phyloP scores from a whole-genome alignment of 2,888 invertebrate species.

The Philereme transversata region DNA sequence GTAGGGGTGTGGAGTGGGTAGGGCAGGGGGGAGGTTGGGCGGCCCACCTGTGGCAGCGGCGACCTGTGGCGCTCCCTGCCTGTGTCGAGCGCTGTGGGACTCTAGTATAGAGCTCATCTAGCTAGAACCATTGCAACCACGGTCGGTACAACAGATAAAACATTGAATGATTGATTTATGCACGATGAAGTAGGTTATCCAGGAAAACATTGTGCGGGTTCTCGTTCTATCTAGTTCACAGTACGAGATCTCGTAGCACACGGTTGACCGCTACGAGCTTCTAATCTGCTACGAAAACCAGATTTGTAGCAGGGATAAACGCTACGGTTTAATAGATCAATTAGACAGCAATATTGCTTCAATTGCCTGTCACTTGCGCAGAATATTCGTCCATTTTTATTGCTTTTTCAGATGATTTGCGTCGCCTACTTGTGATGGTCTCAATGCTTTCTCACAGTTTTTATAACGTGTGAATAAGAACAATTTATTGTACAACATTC shows the following conservation, averaged over 20 bases:
- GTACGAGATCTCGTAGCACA: slow-evolving; percentile 28
- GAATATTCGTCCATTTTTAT: too few relatives aligned
- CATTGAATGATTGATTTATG: too few relatives aligned
- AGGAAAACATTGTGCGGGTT: too few relatives aligned
- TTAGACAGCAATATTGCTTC: background rate
- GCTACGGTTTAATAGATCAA: slow-evolving; percentile 8
- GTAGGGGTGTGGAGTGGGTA: slow-evolving; percentile 14
- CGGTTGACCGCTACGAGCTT: slow-evolving; percentile 2
- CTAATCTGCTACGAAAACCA: slow-evolving; percentile 6
- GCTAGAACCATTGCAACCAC: too few relatives aligned
- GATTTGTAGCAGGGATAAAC: background rate
- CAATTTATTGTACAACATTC: slow-evolving; percentile 1
- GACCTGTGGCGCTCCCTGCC: slow-evolving; percentile 56
- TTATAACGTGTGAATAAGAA: slow-evolving; percentile 26
- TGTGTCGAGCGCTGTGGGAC: too few relatives aligned
- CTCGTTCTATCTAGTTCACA: too few relatives aligned
- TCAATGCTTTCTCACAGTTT: slow-evolving; percentile 21
- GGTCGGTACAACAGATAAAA: too few relatives aligned
- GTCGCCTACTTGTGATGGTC: slow-evolving; percentile 1
- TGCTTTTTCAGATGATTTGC: background rate
- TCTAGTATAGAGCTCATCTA: too few relatives aligned
- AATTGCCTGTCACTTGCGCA: too few relatives aligned
- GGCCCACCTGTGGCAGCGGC: slow-evolving; percentile 49
- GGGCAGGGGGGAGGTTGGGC: slow-evolving; percentile 15
- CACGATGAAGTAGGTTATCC: too few relatives aligned